A percentile compares a stretch with the other conserved stretches of the same genome.
phyloP scores from a whole-genome alignment of 1,140 invertebrate species.

The Philopotamus ludificatus region DNA sequence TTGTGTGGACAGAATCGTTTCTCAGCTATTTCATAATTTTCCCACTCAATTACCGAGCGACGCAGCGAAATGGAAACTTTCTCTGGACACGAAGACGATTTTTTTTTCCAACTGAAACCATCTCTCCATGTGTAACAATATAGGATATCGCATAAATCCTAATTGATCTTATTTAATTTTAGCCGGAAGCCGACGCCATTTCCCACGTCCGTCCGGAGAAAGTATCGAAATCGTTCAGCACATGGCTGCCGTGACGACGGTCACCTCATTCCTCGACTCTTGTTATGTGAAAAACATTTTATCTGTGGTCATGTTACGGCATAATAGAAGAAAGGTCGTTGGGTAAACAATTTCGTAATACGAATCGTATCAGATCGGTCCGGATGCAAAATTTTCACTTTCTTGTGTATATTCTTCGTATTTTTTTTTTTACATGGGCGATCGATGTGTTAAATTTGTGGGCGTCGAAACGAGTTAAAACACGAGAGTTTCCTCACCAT shows the following conservation, averaged over 20 bases:
- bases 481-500: background rate
- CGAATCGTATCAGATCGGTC: background rate
- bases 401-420: no score
- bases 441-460: no score
- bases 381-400: background rate
- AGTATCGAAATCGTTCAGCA: background rate
- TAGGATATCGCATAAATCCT: no score
- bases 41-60: constrained; percentile 17
- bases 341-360: no score
- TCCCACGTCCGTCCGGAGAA: background rate
- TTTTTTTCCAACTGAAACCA: no score
- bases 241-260: background rate
- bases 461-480: no score
- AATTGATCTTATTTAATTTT: no score
- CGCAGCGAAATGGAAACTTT: constrained; percentile 19
- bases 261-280: background rate
- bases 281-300: background rate
- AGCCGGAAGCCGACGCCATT: no score
- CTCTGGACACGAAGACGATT: background rate
- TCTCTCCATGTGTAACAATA: background rate
- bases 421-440: no score
- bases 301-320: background rate
- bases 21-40: constrained; percentile 28
- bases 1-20: constrained; percentile 19
- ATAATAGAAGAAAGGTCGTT: no score